These are phyloP conservation scores for Rosalia funebris DNA, from an alignment of 2,888 invertebrate species.

Conservation along the genomic window DNA sequence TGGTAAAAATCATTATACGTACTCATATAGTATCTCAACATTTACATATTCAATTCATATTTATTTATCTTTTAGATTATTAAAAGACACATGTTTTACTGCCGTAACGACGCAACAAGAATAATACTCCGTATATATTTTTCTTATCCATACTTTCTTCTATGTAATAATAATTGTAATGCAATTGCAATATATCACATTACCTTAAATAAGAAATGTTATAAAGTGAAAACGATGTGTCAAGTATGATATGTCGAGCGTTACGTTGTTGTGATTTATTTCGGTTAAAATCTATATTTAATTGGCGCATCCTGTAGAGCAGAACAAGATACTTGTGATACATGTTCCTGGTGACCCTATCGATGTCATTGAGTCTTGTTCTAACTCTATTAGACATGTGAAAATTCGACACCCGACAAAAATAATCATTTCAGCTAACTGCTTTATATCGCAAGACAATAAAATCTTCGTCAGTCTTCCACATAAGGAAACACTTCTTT, in stretches of 20 bases:
- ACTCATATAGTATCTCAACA: no score
- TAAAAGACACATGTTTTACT: background rate
- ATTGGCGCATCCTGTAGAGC: background rate
- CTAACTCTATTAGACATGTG: background rate
- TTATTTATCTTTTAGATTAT: no score
- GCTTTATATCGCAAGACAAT: background rate
- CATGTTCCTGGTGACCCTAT: background rate
- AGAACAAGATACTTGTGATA: background rate
- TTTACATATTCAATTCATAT: no score
- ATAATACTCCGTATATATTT: background rate
- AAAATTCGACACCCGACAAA: background rate
- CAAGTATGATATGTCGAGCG: no score
- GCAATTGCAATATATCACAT: no score
- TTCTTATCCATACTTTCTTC: background rate
- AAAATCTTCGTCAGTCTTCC: background rate
- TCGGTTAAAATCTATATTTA: no score
- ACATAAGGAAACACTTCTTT: background rate
- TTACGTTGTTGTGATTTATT: no score
- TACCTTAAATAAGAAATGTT: no score
- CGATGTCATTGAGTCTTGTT: background rate
- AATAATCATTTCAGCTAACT: background rate
- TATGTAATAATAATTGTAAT: background rate
- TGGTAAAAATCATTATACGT: no score
- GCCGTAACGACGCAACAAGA: background rate
- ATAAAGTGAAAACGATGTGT: no score